Evolutionary conservation across 64 coral and sea anemone species (phyloP).

Genomic region (Porites australiensis): DNA sequence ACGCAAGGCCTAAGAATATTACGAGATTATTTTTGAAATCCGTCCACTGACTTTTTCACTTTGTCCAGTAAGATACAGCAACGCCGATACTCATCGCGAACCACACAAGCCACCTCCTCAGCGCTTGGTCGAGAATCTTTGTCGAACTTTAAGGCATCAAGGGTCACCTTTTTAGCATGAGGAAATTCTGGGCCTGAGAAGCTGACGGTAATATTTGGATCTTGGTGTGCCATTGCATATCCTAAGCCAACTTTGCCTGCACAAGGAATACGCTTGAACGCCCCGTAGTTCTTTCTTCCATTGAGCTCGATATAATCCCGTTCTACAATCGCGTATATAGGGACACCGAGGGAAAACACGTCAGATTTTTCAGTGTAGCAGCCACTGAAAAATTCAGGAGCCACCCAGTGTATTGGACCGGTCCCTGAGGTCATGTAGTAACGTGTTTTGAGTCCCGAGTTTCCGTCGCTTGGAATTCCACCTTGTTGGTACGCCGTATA

Average conservation of each 20-base stretch:
- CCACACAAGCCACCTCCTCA: too few relatives aligned
- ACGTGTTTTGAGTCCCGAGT: neutral
- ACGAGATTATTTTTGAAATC: too few relatives aligned
- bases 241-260: conserved; percentile 63
- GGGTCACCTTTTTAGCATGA: conserved; percentile 15
- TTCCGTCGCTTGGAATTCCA: neutral
- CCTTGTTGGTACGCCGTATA: neutral
- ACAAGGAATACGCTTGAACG: neutral
- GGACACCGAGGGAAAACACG: conserved; percentile 52
- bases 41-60: too few relatives aligned
- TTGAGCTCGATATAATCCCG: conserved; percentile 31
- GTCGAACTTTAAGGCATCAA: conserved; percentile 38
- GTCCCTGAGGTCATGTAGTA: conserved; percentile 67
- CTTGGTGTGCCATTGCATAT: conserved; percentile 35
- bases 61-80: too few relatives aligned
- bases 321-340: conserved; percentile 50
- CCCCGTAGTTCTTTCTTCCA: conserved; percentile 65
- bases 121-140: neutral
- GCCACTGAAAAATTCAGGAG: conserved; percentile 45
- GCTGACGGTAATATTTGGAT: neutral
- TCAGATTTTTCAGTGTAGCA: conserved; percentile 72
- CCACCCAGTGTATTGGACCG: conserved; percentile 51
- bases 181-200: conserved; percentile 57
- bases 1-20: too few relatives aligned
- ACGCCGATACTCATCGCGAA: too few relatives aligned